Evolutionary conservation across 2,113 vertebrate species (phyloP).

Genomic region (Esox niger): DNA sequence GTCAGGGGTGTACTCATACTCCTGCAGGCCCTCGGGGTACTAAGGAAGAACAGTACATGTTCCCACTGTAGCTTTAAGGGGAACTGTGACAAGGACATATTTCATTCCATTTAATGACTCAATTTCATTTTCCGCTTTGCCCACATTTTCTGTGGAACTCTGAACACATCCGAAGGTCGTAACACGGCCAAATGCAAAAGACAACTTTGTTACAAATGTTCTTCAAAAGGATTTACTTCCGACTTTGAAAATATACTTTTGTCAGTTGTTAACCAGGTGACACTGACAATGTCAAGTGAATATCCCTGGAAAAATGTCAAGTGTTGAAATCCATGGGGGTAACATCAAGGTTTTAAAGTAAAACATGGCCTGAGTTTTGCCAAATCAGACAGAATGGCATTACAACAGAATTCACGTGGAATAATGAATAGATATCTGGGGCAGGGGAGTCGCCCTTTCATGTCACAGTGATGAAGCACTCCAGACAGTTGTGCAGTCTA

Average conservation of each 20-base stretch:
- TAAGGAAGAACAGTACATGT: slow-evolving; percentile 44
- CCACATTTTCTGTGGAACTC: no score
- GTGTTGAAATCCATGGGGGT: not conserved
- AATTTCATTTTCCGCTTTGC: no score
- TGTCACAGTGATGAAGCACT: not conserved
- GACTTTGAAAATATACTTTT: not conserved
- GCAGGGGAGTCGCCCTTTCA: not conserved
- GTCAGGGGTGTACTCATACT: slow-evolving; percentile 89
- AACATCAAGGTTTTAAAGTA: not conserved
- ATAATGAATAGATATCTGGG: not conserved
- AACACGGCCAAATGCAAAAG: no score
- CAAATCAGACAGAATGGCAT: not conserved
- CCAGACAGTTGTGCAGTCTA: no score
- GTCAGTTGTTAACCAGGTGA: not conserved
- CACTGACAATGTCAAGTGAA: not conserved
- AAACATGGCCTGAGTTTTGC: not conserved
- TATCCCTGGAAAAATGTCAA: not conserved
- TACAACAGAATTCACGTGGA: not conserved
- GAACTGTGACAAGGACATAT: not conserved
- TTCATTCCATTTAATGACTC: no score
- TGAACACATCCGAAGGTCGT: no score
- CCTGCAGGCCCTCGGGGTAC: slow-evolving; percentile 88
- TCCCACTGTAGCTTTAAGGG: not conserved
- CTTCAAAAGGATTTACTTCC: no score
- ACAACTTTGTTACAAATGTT: no score